These are phyloP conservation scores for Dicrostonyx torquatus DNA, from an alignment of 2,797 vertebrate species.

Conservation along the genomic window DNA sequence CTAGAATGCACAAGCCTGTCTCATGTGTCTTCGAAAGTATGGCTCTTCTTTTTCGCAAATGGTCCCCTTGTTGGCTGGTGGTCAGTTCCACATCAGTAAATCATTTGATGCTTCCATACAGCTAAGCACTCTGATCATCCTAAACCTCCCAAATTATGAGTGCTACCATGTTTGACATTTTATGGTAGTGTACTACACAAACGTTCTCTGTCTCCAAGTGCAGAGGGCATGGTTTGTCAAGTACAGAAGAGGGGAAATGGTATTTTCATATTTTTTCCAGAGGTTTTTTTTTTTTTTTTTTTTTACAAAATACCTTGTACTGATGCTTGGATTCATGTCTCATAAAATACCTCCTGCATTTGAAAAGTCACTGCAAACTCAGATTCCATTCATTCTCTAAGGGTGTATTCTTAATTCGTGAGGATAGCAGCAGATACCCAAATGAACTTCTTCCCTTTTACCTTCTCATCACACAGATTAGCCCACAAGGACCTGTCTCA, in stretches of 20 bases:
- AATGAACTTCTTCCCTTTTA: neutral
- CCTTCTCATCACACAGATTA: neutral
- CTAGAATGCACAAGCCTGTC: neutral
- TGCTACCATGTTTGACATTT: too few relatives aligned
- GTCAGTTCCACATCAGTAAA: neutral
- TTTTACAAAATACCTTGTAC: neutral
- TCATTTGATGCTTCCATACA: too few relatives aligned
- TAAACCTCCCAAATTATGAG: neutral
- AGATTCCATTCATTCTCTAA: neutral
- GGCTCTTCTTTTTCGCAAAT: neutral
- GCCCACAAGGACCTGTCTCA: neutral
- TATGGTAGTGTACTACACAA: too few relatives aligned
- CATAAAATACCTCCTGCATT: neutral
- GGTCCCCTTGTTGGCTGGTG: neutral
- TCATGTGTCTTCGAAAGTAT: neutral
- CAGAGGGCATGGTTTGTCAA: neutral
- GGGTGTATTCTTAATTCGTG: neutral
- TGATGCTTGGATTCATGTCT: neutral
- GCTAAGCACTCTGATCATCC: neutral
- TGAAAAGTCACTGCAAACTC: neutral
- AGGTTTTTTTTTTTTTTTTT: neutral
- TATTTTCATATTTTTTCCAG: too few relatives aligned
- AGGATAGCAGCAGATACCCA: neutral
- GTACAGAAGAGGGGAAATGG: too few relatives aligned
- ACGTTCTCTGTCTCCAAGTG: neutral